These are phyloP conservation scores for Drosophila pectinifera DNA, from an alignment of 1,140 invertebrate species.

Conservation along the genomic window DNA sequence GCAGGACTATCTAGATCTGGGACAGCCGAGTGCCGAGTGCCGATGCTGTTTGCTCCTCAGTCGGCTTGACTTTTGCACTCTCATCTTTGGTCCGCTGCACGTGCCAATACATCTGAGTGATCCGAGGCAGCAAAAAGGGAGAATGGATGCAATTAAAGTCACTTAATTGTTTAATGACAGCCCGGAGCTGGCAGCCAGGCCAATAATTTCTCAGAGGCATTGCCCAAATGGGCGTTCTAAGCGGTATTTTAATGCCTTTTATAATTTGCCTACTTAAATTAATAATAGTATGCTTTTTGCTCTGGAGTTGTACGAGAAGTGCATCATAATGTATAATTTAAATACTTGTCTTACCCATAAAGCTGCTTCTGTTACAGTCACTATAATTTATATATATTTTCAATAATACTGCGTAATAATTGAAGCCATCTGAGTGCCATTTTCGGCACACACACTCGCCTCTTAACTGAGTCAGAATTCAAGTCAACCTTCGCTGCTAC, in stretches of 20 bases:
- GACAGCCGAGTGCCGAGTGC: slow-evolving; percentile 48
- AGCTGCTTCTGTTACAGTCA: no score
- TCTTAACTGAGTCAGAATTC: not conserved
- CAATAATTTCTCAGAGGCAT: slow-evolving; percentile 1
- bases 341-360: no score
- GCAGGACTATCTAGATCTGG: slow-evolving; percentile 63
- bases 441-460: not conserved
- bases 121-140: slow-evolving; percentile 4
- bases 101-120: slow-evolving; percentile 46
- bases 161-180: slow-evolving; percentile 20
- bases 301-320: not conserved
- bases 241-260: not conserved
- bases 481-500: slow-evolving; percentile 33
- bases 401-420: no score
- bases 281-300: slow-evolving; percentile 4
- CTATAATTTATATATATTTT: not conserved
- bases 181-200: not conserved
- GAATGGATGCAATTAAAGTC: slow-evolving; percentile 25
- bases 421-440: not conserved
- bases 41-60: slow-evolving; percentile 58
- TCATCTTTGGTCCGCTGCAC: slow-evolving; percentile 59
- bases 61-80: slow-evolving; percentile 81
- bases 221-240: not conserved
- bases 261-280: slow-evolving; percentile 1
- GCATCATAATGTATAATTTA: not conserved